Conservation (phyloP, 2,888 invertebrate species). For the Drosophila greeni region DNA sequence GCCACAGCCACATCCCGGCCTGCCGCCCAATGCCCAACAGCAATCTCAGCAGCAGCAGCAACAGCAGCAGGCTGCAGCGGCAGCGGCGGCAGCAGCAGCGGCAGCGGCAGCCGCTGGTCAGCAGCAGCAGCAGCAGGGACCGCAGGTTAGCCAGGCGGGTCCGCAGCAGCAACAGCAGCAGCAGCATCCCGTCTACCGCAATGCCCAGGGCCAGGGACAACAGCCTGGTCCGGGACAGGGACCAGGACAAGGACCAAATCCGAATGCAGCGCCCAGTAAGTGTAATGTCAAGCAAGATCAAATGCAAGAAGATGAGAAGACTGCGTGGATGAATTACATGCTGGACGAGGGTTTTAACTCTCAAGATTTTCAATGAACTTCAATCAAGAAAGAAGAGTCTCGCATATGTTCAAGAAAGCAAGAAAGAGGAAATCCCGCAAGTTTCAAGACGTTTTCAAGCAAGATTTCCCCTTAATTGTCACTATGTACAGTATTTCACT, state of each 20-base stretch:
- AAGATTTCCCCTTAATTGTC: background rate
- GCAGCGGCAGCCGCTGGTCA: conserved; percentile 36
- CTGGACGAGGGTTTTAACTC: background rate
- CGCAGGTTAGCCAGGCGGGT: conserved; percentile 56
- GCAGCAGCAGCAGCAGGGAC: conserved; percentile 38
- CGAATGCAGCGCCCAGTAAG: conserved; percentile 68
- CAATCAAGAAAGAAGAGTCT: background rate
- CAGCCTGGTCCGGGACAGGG: conserved; percentile 55
- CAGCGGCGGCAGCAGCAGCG: conserved; percentile 44
- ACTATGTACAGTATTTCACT: background rate
- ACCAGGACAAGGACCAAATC: conserved; percentile 58
- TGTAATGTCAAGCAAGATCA: conserved; percentile 49
- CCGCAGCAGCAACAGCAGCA: conserved; percentile 60
- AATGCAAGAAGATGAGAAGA: background rate
- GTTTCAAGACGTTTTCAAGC: background rate
- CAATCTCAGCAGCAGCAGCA: conserved; percentile 67
- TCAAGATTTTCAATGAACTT: background rate
- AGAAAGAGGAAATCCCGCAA: background rate
- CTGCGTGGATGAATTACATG: background rate
- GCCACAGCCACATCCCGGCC: conserved; percentile 66
- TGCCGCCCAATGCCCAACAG: conserved; percentile 74
- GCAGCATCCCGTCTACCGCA: conserved; percentile 69
- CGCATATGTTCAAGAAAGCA: background rate
- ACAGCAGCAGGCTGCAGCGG: conserved; percentile 28
- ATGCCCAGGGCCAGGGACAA: conserved; percentile 53